These are phyloP conservation scores for Rhinichthys osculus DNA, from an alignment of 2,797 vertebrate genomes.

Conservation along the genomic window DNA sequence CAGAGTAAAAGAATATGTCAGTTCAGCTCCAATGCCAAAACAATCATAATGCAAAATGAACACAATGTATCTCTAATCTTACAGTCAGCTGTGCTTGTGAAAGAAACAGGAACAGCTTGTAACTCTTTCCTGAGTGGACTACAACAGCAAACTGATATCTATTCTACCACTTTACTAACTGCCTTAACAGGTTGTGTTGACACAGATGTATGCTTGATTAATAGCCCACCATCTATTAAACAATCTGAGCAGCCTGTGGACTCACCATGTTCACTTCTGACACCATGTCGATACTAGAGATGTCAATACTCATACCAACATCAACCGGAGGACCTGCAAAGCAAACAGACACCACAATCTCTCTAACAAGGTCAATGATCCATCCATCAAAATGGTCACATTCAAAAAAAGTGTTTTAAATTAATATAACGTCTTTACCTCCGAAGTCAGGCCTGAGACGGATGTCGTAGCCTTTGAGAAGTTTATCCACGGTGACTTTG, in stretches of 20 bases:
- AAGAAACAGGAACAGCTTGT: neutral
- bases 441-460: conserved; percentile 88
- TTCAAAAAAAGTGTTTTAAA: conserved; percentile 28
- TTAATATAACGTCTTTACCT: conserved; percentile 74
- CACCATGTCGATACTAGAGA: conserved; percentile 89
- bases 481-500: conserved; percentile 87
- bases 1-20: conserved; percentile 31
- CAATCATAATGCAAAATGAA: conserved; percentile 36
- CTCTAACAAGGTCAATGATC: conserved; percentile 13
- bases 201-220: neutral
- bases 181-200: conserved; percentile 9
- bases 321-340: conserved; percentile 85
- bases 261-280: conserved; percentile 93
- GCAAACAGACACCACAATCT: conserved; percentile 17
- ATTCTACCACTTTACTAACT: conserved; percentile 3
- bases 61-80: conserved; percentile 27
- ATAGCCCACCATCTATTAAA: conserved; percentile 22
- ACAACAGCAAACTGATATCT: neutral
- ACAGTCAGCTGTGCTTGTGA: conserved; percentile 14
- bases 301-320: conserved; percentile 88
- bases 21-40: conserved; percentile 33
- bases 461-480: conserved; percentile 90
- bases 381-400: conserved; percentile 34
- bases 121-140: conserved; percentile 2
- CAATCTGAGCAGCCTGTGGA: conserved; percentile 54